These are phyloP conservation scores for Lophotriccus pileatus DNA, from an alignment of 2,797 vertebrate genomes.

Conservation along the genomic window DNA sequence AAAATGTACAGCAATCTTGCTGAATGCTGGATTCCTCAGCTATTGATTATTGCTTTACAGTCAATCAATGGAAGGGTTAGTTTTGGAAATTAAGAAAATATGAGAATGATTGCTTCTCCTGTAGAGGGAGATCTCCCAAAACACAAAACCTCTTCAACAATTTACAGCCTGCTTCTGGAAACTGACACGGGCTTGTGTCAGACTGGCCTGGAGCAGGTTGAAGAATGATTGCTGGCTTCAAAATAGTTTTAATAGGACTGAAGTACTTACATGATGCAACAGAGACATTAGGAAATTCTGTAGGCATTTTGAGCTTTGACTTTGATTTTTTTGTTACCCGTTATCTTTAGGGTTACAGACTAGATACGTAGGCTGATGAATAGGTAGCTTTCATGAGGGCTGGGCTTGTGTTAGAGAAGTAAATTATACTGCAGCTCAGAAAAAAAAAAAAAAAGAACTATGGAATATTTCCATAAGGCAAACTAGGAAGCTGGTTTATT, in stretches of 20 bases:
- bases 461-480: neutral
- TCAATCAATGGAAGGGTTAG: neutral
- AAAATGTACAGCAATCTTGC: neutral
- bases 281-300: neutral
- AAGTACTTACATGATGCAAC: neutral
- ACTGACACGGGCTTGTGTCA: neutral
- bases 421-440: neutral
- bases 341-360: neutral
- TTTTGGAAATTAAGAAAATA: neutral
- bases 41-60: neutral
- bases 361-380: neutral
- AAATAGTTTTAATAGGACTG: neutral
- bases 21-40: neutral
- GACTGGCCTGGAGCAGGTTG: neutral
- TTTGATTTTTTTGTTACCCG: neutral
- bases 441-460: neutral
- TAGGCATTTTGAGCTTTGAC: neutral
- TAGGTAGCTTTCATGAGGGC: neutral
- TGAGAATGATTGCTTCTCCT: neutral
- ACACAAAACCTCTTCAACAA: neutral
- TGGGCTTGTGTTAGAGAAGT: neutral
- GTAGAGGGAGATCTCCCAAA: neutral
- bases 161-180: neutral
- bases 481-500: neutral
- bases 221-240: neutral